phyloP scores from a whole-genome alignment of 2,113 vertebrate species.

The Oxygymnocypris stewartii region DNA sequence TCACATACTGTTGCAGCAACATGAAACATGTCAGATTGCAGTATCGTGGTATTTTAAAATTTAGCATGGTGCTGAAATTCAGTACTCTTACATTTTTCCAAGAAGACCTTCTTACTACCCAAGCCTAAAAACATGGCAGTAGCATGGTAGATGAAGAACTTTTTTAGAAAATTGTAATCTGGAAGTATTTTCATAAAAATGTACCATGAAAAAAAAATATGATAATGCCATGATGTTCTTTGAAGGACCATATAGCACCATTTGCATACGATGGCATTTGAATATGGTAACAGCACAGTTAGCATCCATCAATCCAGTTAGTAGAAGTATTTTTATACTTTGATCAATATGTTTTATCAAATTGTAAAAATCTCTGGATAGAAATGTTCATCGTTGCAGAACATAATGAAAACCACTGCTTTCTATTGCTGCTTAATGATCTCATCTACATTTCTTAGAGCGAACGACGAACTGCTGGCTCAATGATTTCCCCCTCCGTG shows the following conservation, averaged over 20 bases:
- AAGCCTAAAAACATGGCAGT: neutral
- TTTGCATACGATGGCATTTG: neutral
- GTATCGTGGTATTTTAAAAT: neutral
- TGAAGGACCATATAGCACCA: neutral
- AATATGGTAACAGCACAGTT: neutral
- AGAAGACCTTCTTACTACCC: neutral
- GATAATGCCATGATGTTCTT: neutral
- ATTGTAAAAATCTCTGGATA: neutral
- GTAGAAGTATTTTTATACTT: neutral
- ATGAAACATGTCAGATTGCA: neutral
- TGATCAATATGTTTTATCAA: neutral
- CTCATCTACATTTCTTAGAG: neutral
- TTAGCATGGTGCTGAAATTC: neutral
- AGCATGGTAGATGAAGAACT: neutral
- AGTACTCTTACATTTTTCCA: neutral
- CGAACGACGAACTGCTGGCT: neutral
- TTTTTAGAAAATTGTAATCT: neutral
- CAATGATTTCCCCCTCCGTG: neutral
- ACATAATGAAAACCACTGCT: neutral
- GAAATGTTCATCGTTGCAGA: neutral
- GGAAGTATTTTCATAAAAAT: neutral
- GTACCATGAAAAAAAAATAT: neutral
- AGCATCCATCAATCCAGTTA: neutral
- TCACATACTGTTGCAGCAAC: neutral
- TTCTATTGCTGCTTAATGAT: neutral